Base-by-base conservation (phyloP, 2,888 invertebrate species). In the Troglohyphantes excavatus region DNA sequence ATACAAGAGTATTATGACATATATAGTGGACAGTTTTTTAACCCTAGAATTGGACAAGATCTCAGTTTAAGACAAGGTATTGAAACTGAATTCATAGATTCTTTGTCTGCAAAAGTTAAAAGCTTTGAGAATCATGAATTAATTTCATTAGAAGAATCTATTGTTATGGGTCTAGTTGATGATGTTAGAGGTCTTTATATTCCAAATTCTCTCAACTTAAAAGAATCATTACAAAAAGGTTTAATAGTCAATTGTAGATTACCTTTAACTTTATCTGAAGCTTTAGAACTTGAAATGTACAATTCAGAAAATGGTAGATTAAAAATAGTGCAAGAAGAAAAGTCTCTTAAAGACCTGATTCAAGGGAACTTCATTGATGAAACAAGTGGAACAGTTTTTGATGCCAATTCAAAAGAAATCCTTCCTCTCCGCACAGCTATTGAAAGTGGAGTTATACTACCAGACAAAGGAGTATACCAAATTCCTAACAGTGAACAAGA, bases 1-100 rank as follows among this genome's bases (percentile, higher is more conserved):
- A 95, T 97, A 91, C 97, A 98, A 94, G 98, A 98, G 67, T 95
- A 98, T 46, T 95, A 98, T 92, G 96, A 97, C 93, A 95, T 95
- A 3, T 93, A 94, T 43, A 95, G 95, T 17, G 95, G 95, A 91
- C 96, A 96, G 94, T 96, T 97, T 90, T 95, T 98, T 91, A 97
- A 98, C 93, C 97, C 98, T 2, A 97, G 97, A 94, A 96, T 97
- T 23, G 98, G 98, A 1, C 95, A 95, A 92, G 95, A 96, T 90
- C 94, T 98, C 81, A 96, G 96, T 84, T 94, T 98, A 91, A 95
- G 95, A 92, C 96, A 98, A 95, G 97, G 98, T 27, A 96, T 98
- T 70, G 95, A 91, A 63, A 29, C 21, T 11, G 33, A 72, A 39
- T 90, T 84, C 7, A 29, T 90, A 19, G 43, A 73, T 26, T 2